These are phyloP conservation scores for Cheilosia grossa DNA, from an alignment of 2,888 invertebrate species.

Conservation along the genomic window DNA sequence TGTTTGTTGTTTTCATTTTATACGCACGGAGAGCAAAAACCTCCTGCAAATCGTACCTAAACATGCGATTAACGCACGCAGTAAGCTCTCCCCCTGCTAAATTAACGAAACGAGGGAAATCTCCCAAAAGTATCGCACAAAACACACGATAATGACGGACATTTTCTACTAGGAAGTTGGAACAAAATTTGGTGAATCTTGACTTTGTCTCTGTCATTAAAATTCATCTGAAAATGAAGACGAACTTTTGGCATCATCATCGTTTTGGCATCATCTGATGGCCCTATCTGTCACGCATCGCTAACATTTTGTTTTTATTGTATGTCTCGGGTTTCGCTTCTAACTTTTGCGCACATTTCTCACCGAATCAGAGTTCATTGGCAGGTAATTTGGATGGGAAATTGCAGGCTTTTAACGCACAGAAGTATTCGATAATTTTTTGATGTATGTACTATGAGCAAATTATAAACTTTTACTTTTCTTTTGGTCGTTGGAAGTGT, in stretches of 20 bases:
- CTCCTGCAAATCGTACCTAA: slow-evolving; percentile 51
- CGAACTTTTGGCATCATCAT: slow-evolving; percentile 38
- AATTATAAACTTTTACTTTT: slow-evolving; percentile 72
- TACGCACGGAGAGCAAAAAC: slow-evolving; percentile 48
- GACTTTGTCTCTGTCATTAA: slow-evolving; percentile 43
- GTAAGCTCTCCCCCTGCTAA: slow-evolving; percentile 61
- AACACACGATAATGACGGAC: slow-evolving; percentile 38
- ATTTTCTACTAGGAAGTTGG: slow-evolving; percentile 48
- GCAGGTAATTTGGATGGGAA: slow-evolving; percentile 33
- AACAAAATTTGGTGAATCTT: slow-evolving; percentile 32
- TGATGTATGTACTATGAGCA: slow-evolving; percentile 23
- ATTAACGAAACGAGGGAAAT: slow-evolving; percentile 65
- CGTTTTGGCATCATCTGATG: slow-evolving; percentile 34
- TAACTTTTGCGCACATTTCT: slow-evolving; percentile 6
- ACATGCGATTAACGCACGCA: slow-evolving; percentile 61
- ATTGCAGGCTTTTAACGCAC: slow-evolving; percentile 35
- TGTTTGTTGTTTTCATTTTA: neutral
- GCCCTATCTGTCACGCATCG: slow-evolving; percentile 38
- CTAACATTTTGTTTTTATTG: slow-evolving; percentile 21
- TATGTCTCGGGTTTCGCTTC: slow-evolving; percentile 26
- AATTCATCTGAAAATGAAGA: slow-evolving; percentile 10
- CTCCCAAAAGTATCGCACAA: slow-evolving; percentile 36
- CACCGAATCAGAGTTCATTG: slow-evolving; percentile 52
- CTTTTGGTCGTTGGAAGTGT: slow-evolving; percentile 1
- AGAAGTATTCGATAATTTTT: slow-evolving; percentile 54